A percentile compares a stretch with the other conserved stretches of the same genome.
These are phyloP conservation scores for Lordiphosa clarofinis DNA, from an alignment of 1,140 invertebrate genomes.

Conservation along the genomic window DNA sequence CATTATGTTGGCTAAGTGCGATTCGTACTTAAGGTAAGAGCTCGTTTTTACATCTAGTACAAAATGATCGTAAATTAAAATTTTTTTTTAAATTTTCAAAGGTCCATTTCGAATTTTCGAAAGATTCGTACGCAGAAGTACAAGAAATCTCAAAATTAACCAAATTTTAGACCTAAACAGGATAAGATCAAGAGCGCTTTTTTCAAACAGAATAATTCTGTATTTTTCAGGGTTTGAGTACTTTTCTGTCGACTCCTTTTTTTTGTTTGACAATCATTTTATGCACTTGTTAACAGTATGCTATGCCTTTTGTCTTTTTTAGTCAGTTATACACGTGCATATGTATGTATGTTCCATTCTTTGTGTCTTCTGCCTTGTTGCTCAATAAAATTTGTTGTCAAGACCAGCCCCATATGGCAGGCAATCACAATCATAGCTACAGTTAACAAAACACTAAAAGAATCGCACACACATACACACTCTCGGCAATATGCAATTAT, in stretches of 20 bases:
- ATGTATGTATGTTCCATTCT: constrained; percentile 5
- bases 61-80: no score
- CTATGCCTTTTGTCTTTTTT: constrained; percentile 40
- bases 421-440: constrained; percentile 42
- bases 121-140: no score
- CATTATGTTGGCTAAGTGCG: no score
- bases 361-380: constrained; percentile 28
- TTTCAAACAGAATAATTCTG: no score
- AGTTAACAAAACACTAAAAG: constrained; percentile 59
- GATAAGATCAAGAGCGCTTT: no score
- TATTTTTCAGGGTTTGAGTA: no score
- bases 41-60: no score
- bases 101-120: no score
- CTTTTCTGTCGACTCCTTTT: neutral
- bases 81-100: no score
- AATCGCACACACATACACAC: constrained; percentile 9
- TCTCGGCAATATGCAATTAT: constrained; percentile 40
- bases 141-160: no score
- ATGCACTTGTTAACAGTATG: constrained; percentile 45
- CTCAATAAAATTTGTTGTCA: constrained; percentile 60
- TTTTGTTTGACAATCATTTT: constrained; percentile 39
- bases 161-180: no score
- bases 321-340: constrained; percentile 3
- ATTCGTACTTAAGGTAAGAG: no score
- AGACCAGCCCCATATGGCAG: constrained; percentile 35